Conservation (phyloP, 2,113 vertebrate species). For the Steatornis caripensis region DNA sequence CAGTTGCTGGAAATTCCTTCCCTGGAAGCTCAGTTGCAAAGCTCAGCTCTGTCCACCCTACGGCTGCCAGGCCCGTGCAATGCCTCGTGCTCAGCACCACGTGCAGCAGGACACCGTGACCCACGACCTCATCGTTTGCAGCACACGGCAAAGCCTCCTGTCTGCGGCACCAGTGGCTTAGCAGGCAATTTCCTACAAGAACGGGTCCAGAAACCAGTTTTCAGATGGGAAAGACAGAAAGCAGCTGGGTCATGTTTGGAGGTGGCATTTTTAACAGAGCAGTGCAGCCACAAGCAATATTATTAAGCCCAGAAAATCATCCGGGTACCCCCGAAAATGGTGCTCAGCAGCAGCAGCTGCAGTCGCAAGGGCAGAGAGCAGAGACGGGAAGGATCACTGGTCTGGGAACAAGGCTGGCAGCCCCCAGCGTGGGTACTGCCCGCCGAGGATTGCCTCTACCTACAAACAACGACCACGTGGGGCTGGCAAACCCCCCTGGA, state of each 20-base stretch:
- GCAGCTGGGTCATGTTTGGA: neutral
- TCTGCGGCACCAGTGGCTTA: fast-evolving
- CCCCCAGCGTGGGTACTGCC: neutral
- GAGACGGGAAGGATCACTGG: neutral
- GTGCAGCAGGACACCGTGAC: fast-evolving
- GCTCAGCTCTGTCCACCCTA: neutral
- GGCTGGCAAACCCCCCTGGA: neutral
- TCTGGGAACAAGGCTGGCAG: neutral
- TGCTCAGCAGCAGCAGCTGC: neutral
- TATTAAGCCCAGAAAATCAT: neutral
- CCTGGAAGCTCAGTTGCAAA: neutral
- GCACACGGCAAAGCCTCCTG: neutral
- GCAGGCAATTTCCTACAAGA: neutral
- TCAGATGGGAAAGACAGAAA: neutral
- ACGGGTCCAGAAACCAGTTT: neutral
- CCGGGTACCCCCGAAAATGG: neutral
- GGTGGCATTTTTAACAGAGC: neutral
- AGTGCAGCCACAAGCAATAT: neutral
- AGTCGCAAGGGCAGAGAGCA: fast-evolving
- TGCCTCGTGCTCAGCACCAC: fast-evolving
- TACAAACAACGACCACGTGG: fast-evolving
- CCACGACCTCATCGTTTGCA: fast-evolving
- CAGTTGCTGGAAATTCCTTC: slow-evolving; percentile 20
- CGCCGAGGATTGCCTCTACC: neutral
- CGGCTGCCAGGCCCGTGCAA: neutral